Conservation (phyloP, 1,140 invertebrate species). For the Apis laboriosa region DNA sequence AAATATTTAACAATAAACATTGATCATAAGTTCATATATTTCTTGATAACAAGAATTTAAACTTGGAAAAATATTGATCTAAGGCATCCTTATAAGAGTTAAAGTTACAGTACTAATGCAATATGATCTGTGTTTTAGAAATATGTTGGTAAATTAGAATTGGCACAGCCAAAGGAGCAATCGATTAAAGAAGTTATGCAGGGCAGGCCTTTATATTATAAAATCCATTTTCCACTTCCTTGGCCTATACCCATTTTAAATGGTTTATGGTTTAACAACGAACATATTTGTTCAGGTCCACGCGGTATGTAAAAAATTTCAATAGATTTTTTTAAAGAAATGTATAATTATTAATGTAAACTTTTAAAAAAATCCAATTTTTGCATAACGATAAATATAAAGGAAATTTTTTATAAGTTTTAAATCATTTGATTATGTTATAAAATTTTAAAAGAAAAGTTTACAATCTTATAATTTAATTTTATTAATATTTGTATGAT, state of each 20-base stretch:
- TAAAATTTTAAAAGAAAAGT: too few relatives aligned
- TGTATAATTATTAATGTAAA: too few relatives aligned
- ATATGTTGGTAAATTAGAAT: constrained; percentile 73
- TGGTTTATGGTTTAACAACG: constrained; percentile 69
- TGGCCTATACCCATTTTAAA: constrained; percentile 71
- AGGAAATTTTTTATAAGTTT: too few relatives aligned
- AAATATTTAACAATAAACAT: constrained; percentile 4
- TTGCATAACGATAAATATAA: too few relatives aligned
- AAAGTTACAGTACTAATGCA: neutral
- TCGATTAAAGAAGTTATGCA: constrained; percentile 61
- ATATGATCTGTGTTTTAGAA: constrained; percentile 59
- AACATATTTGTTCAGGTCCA: constrained; percentile 66
- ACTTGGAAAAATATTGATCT: neutral
- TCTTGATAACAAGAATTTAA: too few relatives aligned
- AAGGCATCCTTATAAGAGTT: too few relatives aligned
- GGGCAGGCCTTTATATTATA: constrained; percentile 69
- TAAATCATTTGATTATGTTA: too few relatives aligned
- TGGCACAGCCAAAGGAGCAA: constrained; percentile 65
- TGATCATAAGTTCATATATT: neutral
- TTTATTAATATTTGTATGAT: too few relatives aligned
- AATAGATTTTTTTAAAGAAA: neutral
- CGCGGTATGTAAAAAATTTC: constrained; percentile 48
- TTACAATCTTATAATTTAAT: too few relatives aligned
- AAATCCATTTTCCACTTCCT: constrained; percentile 72
- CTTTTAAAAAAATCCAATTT: too few relatives aligned